phyloP scores from a whole-genome alignment of 2,113 vertebrate species.

The Amphilophus citrinellus region DNA sequence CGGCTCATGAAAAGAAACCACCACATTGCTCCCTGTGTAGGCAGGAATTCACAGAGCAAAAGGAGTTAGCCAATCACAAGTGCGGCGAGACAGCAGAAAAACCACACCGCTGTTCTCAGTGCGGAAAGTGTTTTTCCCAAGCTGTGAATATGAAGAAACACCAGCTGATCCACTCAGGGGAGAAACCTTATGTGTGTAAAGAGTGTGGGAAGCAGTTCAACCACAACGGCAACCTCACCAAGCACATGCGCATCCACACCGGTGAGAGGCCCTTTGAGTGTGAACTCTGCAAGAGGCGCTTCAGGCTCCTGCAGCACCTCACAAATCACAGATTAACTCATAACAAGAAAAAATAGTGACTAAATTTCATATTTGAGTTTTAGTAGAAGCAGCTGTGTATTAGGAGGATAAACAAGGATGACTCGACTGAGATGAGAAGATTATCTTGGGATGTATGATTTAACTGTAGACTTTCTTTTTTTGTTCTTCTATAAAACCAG shows the following conservation, averaged over 20 bases:
- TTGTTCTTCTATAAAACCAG: too few relatives aligned
- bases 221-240: slow-evolving; percentile 43
- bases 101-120: slow-evolving; percentile 14
- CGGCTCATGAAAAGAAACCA: background rate
- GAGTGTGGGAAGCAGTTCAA: slow-evolving; percentile 38
- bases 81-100: background rate
- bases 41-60: rapidly evolving
- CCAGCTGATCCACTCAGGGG: slow-evolving; percentile 22
- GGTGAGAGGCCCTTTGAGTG: slow-evolving; percentile 32
- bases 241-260: slow-evolving; percentile 21
- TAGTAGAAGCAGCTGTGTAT: too few relatives aligned
- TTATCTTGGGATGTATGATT: too few relatives aligned
- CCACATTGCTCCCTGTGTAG: background rate
- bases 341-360: background rate
- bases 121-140: slow-evolving; percentile 31
- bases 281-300: background rate
- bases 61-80: background rate
- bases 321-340: slow-evolving; percentile 10
- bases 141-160: background rate
- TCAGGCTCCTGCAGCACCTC: slow-evolving; percentile 54
- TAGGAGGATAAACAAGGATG: too few relatives aligned
- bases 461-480: too few relatives aligned
- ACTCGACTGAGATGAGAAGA: too few relatives aligned
- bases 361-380: background rate
- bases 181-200: background rate